phyloP scores from a whole-genome alignment of 2,888 invertebrate species.

The Bugulina stolonifera region DNA sequence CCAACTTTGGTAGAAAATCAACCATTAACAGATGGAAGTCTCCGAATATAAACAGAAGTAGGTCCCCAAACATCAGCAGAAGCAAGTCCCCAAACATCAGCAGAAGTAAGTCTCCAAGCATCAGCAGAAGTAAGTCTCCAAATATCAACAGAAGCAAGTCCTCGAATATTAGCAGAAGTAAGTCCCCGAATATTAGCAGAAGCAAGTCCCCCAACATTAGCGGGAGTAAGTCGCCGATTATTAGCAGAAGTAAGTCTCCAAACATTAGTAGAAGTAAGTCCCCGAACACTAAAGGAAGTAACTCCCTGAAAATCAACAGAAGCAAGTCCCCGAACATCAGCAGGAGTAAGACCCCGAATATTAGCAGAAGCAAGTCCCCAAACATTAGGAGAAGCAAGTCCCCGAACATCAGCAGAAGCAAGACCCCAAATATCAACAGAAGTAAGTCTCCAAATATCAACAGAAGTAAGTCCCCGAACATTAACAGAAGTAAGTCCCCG shows the following conservation, averaged over 20 bases:
- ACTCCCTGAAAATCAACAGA: background rate
- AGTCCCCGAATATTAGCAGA: too few species aligned
- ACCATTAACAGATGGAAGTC: too few species aligned
- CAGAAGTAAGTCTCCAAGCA: too few species aligned
- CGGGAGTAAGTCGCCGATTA: background rate
- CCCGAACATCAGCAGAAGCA: background rate
- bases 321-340: background rate
- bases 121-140: too few species aligned
- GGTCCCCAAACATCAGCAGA: too few species aligned
- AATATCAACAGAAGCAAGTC: too few species aligned
- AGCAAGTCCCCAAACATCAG: too few species aligned
- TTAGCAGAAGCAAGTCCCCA: background rate
- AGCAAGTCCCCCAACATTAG: background rate
- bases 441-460: background rate
- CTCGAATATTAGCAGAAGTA: too few species aligned
- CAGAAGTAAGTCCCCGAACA: background rate
- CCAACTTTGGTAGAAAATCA: too few species aligned
- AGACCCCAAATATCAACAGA: background rate
- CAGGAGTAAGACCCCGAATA: background rate
- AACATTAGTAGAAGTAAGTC: background rate
- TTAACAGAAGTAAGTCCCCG: background rate
- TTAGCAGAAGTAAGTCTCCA: background rate
- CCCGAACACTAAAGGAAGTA: background rate
- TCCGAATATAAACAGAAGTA: too few species aligned
- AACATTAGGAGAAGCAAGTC: background rate